A percentile compares a stretch with the other conserved stretches of the same genome.
Evolutionary conservation across 2,113 vertebrate genomes (phyloP).

Genomic region (Fulica atra): DNA sequence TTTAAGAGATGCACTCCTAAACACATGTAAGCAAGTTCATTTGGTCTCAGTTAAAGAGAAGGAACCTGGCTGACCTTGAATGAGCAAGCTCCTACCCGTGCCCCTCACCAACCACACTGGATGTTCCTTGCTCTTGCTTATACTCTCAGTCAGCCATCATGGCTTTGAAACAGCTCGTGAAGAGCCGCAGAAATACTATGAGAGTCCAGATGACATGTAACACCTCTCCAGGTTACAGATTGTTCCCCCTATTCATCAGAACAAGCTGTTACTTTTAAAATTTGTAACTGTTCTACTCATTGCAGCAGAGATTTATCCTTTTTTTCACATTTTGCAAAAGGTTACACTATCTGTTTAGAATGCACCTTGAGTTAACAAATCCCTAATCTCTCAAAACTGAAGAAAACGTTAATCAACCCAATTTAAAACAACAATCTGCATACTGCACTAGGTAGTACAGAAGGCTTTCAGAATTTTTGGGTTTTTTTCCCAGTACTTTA

Average conservation of each 20-base stretch:
- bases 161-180: neutral
- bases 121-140: neutral
- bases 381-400: neutral
- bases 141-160: neutral
- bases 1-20: neutral
- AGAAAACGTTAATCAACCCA: neutral
- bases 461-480: neutral
- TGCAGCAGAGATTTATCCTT: neutral
- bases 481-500: neutral
- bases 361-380: neutral
- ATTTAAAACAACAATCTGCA: neutral
- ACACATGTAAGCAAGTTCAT: neutral
- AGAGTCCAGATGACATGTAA: neutral
- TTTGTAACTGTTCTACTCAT: neutral
- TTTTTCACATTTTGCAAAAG: neutral
- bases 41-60: neutral
- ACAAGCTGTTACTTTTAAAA: neutral
- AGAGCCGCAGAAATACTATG: accelerated
- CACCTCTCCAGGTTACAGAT: neutral
- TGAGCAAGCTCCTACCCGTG: neutral
- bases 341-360: neutral
- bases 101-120: neutral
- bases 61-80: neutral
- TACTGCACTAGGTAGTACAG: neutral
- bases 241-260: neutral